Evolutionary conservation across 2,797 vertebrate species (phyloP).

Genomic region (Chromis chromis): DNA sequence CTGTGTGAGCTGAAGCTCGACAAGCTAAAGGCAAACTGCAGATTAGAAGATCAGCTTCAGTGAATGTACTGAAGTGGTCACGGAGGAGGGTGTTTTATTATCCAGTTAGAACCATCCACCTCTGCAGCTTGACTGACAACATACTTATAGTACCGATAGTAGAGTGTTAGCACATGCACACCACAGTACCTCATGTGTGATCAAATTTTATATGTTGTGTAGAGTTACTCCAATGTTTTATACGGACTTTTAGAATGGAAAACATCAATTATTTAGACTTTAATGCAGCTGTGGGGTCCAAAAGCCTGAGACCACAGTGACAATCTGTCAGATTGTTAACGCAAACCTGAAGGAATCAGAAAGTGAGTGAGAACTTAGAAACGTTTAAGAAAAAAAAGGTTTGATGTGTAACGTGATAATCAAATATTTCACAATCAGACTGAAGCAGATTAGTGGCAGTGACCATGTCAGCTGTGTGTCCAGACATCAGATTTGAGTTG

Average conservation of each 20-base stretch:
- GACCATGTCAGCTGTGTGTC: not conserved
- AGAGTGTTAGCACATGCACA: not conserved
- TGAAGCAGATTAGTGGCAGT: not conserved
- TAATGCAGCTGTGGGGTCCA: not conserved
- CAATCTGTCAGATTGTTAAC: not conserved
- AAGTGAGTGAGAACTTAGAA: not conserved
- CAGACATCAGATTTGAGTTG: not conserved
- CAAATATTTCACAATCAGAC: not conserved
- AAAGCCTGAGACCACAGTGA: not conserved
- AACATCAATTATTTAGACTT: too few relatives aligned
- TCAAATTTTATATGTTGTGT: not conserved
- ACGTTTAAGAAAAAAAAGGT: not conserved
- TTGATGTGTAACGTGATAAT: not conserved
- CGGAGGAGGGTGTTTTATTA: constrained; percentile 3
- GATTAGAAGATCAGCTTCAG: constrained; percentile 51
- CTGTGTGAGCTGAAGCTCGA: constrained; percentile 28
- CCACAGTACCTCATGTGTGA: not conserved
- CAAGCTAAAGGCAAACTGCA: constrained; percentile 41
- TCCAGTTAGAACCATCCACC: constrained; percentile 23
- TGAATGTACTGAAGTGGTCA: constrained; percentile 29
- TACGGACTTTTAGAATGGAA: not conserved
- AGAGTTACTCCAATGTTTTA: not conserved
- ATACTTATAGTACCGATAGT: not conserved
- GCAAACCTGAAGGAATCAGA: not conserved
- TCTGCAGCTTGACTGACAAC: constrained; percentile 18